Percentiles rank a stretch among this genome's conserved stretches.
Evolutionary conservation across 1,140 invertebrate genomes (phyloP).

Genomic region (Trigoniulus corallinus): DNA sequence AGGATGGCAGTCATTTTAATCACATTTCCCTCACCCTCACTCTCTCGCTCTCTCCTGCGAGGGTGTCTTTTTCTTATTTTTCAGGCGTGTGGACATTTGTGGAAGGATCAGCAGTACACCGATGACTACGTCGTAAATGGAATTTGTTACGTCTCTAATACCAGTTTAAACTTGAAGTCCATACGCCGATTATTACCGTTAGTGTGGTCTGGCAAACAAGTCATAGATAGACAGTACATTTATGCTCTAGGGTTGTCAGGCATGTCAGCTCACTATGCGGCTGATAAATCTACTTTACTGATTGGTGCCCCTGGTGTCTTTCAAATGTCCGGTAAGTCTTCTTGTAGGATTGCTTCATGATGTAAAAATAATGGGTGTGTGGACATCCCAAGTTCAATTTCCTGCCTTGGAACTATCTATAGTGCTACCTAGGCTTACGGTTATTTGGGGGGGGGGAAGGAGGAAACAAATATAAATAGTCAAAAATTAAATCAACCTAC

Average conservation of each 20-base stretch:
- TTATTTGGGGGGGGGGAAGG: too few relatives aligned
- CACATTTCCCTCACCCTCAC: background rate
- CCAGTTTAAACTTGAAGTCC: conserved; percentile 2
- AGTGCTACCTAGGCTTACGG: too few relatives aligned
- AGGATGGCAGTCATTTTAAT: background rate
- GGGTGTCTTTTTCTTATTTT: too few relatives aligned
- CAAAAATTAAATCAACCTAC: too few relatives aligned
- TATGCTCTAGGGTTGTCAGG: background rate
- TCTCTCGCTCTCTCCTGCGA: too few relatives aligned
- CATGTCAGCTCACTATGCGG: background rate
- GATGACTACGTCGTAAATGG: conserved; percentile 18
- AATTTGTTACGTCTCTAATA: conserved; percentile 16
- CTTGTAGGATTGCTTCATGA: too few relatives aligned
- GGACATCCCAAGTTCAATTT: too few relatives aligned
- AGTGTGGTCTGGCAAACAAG: conserved; percentile 7
- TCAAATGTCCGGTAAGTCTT: too few relatives aligned
- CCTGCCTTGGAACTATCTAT: too few relatives aligned
- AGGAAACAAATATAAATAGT: too few relatives aligned
- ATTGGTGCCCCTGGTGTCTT: conserved; percentile 27
- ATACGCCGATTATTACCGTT: conserved; percentile 10
- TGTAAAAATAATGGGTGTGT: too few relatives aligned
- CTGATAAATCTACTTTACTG: conserved; percentile 3
- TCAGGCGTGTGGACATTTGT: conserved; percentile 21
- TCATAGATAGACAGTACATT: background rate
- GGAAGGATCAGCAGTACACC: conserved; percentile 15